Base-by-base conservation (phyloP, 2,797 vertebrate species). In the Tolypeutes matacus region DNA sequence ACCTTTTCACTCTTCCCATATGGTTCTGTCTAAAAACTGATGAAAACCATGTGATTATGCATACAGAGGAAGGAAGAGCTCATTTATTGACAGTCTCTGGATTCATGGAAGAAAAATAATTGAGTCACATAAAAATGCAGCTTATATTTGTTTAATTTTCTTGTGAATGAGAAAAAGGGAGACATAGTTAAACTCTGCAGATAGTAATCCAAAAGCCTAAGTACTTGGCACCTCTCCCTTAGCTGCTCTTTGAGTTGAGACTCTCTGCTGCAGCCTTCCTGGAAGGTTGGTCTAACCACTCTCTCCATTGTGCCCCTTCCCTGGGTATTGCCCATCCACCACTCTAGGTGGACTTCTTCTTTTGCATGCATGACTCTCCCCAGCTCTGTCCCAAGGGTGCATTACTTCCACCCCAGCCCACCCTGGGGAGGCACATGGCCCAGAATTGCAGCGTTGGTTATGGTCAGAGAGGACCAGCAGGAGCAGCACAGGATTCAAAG, bases 101-200 rank as follows among this genome's bases (percentile, higher is more conserved):
- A 82, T 49, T 95, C 69, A 95, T 42, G 53, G 75, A 58, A 29
- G 56, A 39, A 91, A 94, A 95, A 72, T 72, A 73, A 85, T 75
- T 91, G 36, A 91, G 46, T 91, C 56, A 60, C 73, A n/a, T 75
- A 75, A 86, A 93, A 89, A 51, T 60, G 34, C 70, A 75, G 95
- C 46, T 84, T 80, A 91, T 3, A 21, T 70, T 72, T 81, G 21
- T 46, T 91, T 90, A 31, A 46, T 65, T 70, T 31, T 78, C 58
- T 46, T 89, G 56, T 13, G 36, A 36, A 56, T 17, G 29, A 75
- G 75, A 81, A n/a, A 80, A 46, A 70, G 29, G 49, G 42, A 58
- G 39, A 69, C 23, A 12, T 17, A 5, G 53, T 56, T 56, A 56
- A 56, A 56, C 53, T 20, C 53, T 56, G 53, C 53, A 56, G 53